Percentiles rank a stretch among this genome's conserved stretches.
Evolutionary conservation across 2,797 vertebrate species (phyloP).

Genomic region (Argentina silus): DNA sequence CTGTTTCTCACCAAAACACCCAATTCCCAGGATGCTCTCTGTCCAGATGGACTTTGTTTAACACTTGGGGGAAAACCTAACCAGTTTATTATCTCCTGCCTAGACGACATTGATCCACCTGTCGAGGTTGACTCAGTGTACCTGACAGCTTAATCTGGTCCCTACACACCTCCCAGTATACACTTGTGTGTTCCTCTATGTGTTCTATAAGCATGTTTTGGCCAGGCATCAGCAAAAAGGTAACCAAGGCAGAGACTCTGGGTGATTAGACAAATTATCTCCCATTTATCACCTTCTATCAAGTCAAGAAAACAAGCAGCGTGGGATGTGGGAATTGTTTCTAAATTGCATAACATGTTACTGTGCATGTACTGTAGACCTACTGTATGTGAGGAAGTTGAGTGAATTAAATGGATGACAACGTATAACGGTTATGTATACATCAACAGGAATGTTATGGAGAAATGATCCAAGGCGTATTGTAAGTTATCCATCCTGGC

Average conservation of each 20-base stretch:
- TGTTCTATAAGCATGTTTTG: conserved; percentile 22
- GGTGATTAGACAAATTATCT: conserved; percentile 35
- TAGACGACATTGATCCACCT: conserved; percentile 67
- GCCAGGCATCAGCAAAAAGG: conserved; percentile 32
- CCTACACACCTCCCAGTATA: not conserved
- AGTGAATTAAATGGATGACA: no score
- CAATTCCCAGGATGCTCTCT: conserved; percentile 55
- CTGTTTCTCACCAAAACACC: conserved; percentile 35
- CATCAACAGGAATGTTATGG: no score
- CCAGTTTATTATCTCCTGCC: conserved; percentile 68
- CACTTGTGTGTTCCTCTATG: not conserved
- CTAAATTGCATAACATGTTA: no score
- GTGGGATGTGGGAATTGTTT: not conserved
- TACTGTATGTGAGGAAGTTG: no score
- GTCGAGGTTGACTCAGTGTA: conserved; percentile 47
- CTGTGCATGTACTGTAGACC: no score
- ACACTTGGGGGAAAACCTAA: conserved; percentile 62
- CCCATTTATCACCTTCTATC: conserved; percentile 37
- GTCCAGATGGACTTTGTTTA: conserved; percentile 53
- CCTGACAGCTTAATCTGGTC: conserved; percentile 62
- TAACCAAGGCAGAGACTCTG: conserved; percentile 7
- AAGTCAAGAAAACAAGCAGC: conserved; percentile 38
- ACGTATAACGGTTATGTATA: no score
- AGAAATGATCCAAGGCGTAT: no score
- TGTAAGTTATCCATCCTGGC: no score